A percentile compares a stretch with the other conserved stretches of the same genome.
phyloP scores from a whole-genome alignment of 2,113 vertebrate genomes.

The Macrotus californicus region DNA sequence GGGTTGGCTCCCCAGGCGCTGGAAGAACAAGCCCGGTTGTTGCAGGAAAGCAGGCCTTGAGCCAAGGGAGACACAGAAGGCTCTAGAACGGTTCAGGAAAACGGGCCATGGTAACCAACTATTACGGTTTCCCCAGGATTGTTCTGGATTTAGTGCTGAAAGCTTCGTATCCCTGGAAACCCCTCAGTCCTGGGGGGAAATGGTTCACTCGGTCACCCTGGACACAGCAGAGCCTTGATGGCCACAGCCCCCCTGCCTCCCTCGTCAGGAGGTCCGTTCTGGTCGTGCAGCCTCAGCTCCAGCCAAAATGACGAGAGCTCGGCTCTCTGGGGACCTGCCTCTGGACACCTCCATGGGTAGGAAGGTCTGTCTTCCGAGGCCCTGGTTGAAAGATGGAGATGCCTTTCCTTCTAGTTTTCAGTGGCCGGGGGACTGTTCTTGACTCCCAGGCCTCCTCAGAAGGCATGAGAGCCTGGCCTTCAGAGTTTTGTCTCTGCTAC shows the following conservation, averaged over 20 bases:
- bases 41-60: neutral
- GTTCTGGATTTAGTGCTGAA: neutral
- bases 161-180: neutral
- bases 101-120: neutral
- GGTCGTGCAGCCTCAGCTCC: neutral
- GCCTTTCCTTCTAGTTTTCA: neutral
- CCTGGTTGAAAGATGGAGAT: neutral
- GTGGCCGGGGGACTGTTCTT: fast-evolving
- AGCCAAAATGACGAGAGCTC: neutral
- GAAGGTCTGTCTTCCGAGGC: neutral
- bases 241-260: neutral
- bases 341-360: fast-evolving
- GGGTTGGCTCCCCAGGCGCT: neutral
- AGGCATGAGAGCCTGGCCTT: neutral
- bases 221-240: neutral
- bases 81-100: neutral
- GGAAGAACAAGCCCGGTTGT: neutral
- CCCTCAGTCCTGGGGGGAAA: neutral
- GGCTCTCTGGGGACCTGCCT: neutral
- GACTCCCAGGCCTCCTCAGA: neutral
- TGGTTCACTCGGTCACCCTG: neutral
- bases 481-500: neutral
- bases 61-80: neutral
- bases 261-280: neutral
- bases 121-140: neutral